Percentiles rank a stretch among this genome's conserved stretches.
Evolutionary conservation across 2,113 vertebrate species (phyloP).

Genomic region (Falco punctatus): DNA sequence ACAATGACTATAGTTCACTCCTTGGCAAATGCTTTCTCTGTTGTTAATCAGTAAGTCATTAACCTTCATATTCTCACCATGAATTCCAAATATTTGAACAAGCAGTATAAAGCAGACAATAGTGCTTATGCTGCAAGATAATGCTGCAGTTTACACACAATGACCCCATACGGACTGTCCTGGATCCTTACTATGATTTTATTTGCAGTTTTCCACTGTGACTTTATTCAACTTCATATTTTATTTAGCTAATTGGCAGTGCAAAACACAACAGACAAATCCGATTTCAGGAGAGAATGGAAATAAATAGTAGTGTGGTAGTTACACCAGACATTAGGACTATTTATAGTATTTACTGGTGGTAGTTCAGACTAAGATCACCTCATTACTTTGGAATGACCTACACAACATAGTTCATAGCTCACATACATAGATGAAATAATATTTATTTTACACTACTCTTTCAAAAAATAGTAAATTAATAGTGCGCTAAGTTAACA

Average conservation of each 20-base stretch:
- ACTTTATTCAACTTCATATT: not conserved
- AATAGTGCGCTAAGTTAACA: not conserved
- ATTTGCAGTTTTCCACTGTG: not conserved
- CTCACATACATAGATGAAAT: not conserved
- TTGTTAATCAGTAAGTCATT: slow-evolving; percentile 70
- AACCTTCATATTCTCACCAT: slow-evolving; percentile 51
- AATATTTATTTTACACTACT: not conserved
- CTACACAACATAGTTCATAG: not conserved
- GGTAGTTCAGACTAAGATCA: not conserved
- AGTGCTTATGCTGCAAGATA: not conserved
- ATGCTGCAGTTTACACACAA: not conserved
- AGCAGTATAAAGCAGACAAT: not conserved
- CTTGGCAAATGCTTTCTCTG: slow-evolving; percentile 55
- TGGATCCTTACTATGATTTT: not conserved
- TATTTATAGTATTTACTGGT: not conserved
- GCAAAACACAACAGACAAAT: not conserved
- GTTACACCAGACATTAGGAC: not conserved
- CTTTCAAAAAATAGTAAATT: not conserved
- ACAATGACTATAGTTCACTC: slow-evolving; percentile 65
- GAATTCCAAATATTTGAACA: slow-evolving; percentile 62
- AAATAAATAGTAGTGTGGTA: not conserved
- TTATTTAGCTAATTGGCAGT: not conserved
- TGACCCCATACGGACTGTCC: not conserved
- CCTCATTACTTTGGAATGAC: not conserved
- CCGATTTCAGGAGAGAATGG: not conserved